phyloP scores from a whole-genome alignment of 92 coral and sea anemone genomes.

The Siderastrea siderea region DNA sequence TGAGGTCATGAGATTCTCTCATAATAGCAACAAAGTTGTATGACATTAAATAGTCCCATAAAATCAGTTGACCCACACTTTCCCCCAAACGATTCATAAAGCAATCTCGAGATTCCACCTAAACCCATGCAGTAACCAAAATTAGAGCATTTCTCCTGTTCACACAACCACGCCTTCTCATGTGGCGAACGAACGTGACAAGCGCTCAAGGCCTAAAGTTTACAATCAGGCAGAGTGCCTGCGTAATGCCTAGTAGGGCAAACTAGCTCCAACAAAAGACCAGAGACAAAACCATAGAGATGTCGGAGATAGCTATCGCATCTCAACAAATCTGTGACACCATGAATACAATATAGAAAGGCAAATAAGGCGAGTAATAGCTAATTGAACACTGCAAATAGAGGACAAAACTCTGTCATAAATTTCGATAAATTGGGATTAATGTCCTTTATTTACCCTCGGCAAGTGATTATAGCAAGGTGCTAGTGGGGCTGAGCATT shows the following conservation, averaged over 20 bases:
- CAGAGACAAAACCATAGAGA: background rate
- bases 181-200: background rate
- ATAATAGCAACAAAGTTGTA: too few species aligned
- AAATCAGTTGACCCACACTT: too few species aligned
- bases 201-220: background rate
- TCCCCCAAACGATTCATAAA: too few species aligned
- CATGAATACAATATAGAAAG: too few species aligned
- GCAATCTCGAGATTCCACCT: too few species aligned
- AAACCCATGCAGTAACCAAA: background rate
- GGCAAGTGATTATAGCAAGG: too few species aligned
- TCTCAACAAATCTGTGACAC: background rate
- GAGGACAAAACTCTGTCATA: background rate
- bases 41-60: too few species aligned
- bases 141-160: background rate
- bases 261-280: background rate
- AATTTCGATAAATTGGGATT: background rate
- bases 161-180: background rate
- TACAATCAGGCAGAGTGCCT: background rate
- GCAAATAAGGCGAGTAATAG: background rate
- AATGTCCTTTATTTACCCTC: too few species aligned
- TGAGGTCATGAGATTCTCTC: too few species aligned
- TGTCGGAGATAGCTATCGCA: conserved; percentile 4
- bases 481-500: too few species aligned
- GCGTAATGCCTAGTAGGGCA: background rate
- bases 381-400: background rate